Evolutionary conservation across 2,113 vertebrate genomes (phyloP).

Genomic region (Synodontis membranacea): DNA sequence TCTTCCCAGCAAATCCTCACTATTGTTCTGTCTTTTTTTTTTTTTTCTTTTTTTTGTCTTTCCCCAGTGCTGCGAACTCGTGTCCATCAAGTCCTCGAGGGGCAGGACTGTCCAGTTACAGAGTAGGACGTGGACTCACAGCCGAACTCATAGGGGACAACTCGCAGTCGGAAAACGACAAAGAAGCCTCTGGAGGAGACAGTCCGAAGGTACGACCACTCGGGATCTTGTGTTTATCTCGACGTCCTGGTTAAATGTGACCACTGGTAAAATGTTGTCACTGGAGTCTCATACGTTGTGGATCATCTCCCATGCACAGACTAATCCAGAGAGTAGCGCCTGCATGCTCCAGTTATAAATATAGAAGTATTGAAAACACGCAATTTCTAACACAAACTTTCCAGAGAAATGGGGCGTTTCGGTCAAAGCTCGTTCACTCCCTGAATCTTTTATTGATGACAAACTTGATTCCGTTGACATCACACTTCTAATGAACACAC

Average conservation of each 20-base stretch:
- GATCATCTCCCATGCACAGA: neutral
- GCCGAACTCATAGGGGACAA: slow-evolving; percentile 92
- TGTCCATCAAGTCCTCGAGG: slow-evolving; percentile 97
- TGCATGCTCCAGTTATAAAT: neutral
- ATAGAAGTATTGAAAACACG: neutral
- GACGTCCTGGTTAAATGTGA: neutral
- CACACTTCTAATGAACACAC: neutral
- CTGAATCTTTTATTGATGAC: neutral
- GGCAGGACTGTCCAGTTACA: slow-evolving; percentile 93
- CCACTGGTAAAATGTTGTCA: neutral
- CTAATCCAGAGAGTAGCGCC: neutral
- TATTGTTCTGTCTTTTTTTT: neutral
- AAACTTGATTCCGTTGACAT: neutral
- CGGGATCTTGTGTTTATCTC: neutral
- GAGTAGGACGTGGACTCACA: slow-evolving; percentile 85
- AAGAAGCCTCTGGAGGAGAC: slow-evolving; percentile 95
- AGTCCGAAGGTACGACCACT: slow-evolving; percentile 89
- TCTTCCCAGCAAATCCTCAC: neutral
- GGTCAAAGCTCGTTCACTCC: neutral
- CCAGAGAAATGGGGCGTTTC: neutral
- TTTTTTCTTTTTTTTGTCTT: no score
- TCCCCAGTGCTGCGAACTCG: slow-evolving; percentile 90
- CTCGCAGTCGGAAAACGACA: slow-evolving; percentile 94
- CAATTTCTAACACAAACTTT: neutral
- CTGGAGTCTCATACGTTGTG: neutral